Conservation (phyloP, 2,797 vertebrate genomes). For the Hipposideros larvatus region DNA sequence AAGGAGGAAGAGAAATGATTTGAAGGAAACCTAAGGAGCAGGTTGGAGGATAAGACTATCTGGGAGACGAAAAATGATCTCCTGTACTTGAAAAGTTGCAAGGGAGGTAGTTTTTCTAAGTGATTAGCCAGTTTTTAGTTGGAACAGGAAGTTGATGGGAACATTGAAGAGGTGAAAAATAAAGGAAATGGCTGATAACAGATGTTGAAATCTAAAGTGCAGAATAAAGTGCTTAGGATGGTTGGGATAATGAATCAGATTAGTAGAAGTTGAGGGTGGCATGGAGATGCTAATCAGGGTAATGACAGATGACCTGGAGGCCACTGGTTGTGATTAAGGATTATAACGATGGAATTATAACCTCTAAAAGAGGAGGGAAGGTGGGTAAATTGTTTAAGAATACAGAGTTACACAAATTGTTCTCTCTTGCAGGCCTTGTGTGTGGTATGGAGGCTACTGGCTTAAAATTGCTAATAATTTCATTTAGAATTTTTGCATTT, state of each 20-base stretch:
- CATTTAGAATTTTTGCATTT: slow-evolving; percentile 19
- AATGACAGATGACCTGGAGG: neutral
- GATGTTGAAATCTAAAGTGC: slow-evolving; percentile 29
- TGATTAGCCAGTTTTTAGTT: neutral
- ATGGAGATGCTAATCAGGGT: neutral
- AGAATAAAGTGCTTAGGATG: neutral
- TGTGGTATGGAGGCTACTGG: neutral
- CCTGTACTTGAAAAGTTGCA: neutral
- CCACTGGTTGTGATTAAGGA: neutral
- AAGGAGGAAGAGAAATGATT: slow-evolving; percentile 11
- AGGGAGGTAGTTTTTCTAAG: neutral
- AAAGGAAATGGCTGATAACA: slow-evolving; percentile 37
- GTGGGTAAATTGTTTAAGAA: neutral
- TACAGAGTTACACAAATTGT: neutral
- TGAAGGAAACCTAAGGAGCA: neutral
- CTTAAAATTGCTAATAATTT: neutral
- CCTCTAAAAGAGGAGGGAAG: neutral
- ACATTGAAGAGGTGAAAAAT: slow-evolving; percentile 31
- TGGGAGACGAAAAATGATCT: neutral
- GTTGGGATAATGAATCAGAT: neutral
- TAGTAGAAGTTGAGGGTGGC: neutral
- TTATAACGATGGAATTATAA: neutral
- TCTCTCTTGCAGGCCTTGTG: neutral
- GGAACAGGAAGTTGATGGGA: slow-evolving; percentile 53
- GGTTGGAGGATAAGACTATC: neutral